These are phyloP conservation scores for Fistularia commersonii DNA, from an alignment of 2,797 vertebrate species.

Conservation along the genomic window DNA sequence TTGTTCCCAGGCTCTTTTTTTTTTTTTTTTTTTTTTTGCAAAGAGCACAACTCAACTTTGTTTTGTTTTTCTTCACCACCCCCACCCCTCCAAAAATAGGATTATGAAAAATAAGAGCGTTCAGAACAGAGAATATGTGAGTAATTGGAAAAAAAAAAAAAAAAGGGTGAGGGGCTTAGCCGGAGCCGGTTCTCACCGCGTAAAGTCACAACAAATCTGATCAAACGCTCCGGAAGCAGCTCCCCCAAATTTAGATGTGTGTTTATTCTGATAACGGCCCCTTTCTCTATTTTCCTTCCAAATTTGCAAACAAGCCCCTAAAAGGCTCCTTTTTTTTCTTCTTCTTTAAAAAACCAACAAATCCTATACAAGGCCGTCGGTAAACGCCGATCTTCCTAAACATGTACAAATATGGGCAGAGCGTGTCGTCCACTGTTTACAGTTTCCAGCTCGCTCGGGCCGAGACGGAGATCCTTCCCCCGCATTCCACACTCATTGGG, in stretches of 20 bases:
- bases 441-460: conserved; percentile 35
- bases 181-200: neutral
- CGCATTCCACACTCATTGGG: neutral
- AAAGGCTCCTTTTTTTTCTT: neutral
- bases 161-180: conserved; percentile 10
- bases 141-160: conserved; percentile 30
- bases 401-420: conserved; percentile 63
- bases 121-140: conserved; percentile 22
- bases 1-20: conserved; percentile 39
- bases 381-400: conserved; percentile 37
- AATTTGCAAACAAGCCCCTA: neutral
- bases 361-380: conserved; percentile 56
- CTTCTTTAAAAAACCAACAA: conserved; percentile 1
- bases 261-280: too few relatives aligned
- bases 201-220: too few relatives aligned
- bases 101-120: conserved; percentile 4
- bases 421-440: conserved; percentile 50
- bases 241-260: too few relatives aligned
- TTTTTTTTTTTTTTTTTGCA: conserved; percentile 28
- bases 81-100: conserved; percentile 12
- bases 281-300: too few relatives aligned
- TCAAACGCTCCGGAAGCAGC: too few relatives aligned
- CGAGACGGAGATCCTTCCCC: conserved; percentile 1
- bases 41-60: conserved; percentile 4
- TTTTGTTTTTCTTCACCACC: conserved; percentile 30